phyloP scores from a whole-genome alignment of 1,140 invertebrate species.

The Hydropsyche tenuis region DNA sequence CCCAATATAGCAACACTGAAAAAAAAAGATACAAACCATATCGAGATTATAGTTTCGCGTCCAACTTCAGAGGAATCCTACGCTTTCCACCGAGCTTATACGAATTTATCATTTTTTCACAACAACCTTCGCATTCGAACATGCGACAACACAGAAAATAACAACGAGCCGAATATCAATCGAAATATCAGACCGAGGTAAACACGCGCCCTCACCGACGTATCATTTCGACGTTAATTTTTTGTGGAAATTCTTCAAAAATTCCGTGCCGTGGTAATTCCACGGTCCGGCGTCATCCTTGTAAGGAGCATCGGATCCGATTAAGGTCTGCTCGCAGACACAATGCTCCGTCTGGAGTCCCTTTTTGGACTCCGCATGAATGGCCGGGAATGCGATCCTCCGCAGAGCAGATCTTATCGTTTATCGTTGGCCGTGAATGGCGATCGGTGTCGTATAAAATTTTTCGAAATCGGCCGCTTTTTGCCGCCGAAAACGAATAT shows the following conservation, averaged over 20 bases:
- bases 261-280: slow-evolving; percentile 12
- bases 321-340: slow-evolving; percentile 8
- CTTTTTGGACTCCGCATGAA: slow-evolving; percentile 26
- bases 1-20: no score
- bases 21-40: no score
- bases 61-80: no score
- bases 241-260: neutral
- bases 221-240: neutral
- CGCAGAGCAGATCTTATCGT: slow-evolving; percentile 28
- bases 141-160: no score
- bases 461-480: neutral
- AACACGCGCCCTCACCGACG: slow-evolving; percentile 1
- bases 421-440: slow-evolving; percentile 47
- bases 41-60: no score
- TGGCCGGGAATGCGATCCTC: slow-evolving; percentile 15
- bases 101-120: no score
- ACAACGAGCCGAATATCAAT: neutral
- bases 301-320: slow-evolving; percentile 10
- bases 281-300: slow-evolving; percentile 16
- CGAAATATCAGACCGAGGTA: slow-evolving; percentile 10
- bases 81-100: no score
- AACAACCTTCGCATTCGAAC: no score
- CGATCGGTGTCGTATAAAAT: neutral
- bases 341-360: neutral
- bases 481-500: neutral